These are phyloP conservation scores for Cheilosia impressa DNA, from an alignment of 2,888 invertebrate genomes.

Conservation along the genomic window DNA sequence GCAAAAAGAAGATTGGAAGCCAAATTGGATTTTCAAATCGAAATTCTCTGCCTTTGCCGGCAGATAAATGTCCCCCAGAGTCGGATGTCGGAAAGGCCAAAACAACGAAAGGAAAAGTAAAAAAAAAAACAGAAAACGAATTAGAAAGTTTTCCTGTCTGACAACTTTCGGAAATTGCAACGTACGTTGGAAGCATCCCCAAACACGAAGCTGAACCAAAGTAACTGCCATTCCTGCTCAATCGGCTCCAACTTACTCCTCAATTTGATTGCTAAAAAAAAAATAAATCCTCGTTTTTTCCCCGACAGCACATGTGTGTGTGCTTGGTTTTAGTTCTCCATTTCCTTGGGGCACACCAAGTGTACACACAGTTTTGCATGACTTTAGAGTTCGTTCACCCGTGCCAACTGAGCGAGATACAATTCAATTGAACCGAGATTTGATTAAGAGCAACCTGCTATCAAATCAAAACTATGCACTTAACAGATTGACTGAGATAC, in stretches of 20 bases:
- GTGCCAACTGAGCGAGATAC: slow-evolving; percentile 24
- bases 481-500: slow-evolving; percentile 69
- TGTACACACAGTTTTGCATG: slow-evolving; percentile 35
- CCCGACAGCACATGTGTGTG: slow-evolving; percentile 28
- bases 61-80: slow-evolving; percentile 46
- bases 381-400: not conserved
- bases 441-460: slow-evolving; percentile 69
- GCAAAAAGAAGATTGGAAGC: slow-evolving; percentile 2
- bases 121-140: slow-evolving; percentile 51
- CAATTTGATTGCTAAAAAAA: slow-evolving; percentile 61
- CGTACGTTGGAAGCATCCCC: slow-evolving; percentile 48
- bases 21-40: slow-evolving; percentile 68
- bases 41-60: slow-evolving; percentile 27
- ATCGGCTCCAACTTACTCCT: slow-evolving; percentile 64
- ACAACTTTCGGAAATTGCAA: slow-evolving; percentile 73
- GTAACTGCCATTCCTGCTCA: slow-evolving; percentile 58
- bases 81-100: slow-evolving; percentile 23
- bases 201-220: slow-evolving; percentile 36
- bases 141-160: slow-evolving; percentile 75
- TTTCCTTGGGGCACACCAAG: slow-evolving; percentile 24
- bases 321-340: slow-evolving; percentile 47
- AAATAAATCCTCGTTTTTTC: slow-evolving; percentile 2
- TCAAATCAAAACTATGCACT: slow-evolving; percentile 74
- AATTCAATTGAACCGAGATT: slow-evolving; percentile 65
- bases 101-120: slow-evolving; percentile 11